Percentiles rank a stretch among this genome's conserved stretches.
phyloP scores from a whole-genome alignment of 2,113 vertebrate genomes.

The Panurus biarmicus region DNA sequence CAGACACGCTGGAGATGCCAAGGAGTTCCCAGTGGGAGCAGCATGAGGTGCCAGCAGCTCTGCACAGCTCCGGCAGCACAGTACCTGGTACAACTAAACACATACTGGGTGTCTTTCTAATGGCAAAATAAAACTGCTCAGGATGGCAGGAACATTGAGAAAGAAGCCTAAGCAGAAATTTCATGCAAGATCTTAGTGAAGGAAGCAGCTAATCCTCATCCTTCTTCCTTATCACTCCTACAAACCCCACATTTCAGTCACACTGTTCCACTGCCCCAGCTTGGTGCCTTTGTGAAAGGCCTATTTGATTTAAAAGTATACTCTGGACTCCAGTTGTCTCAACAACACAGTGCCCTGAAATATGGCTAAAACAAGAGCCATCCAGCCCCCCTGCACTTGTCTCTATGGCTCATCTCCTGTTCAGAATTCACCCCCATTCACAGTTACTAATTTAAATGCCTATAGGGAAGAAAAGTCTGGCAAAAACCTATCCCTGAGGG shows the following conservation, averaged over 20 bases:
- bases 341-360: not conserved
- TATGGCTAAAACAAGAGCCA: not conserved
- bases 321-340: not conserved
- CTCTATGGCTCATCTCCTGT: not conserved
- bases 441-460: not conserved
- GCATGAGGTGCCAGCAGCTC: not conserved
- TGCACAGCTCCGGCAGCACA: not conserved
- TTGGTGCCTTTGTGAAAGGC: not conserved
- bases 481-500: accelerated
- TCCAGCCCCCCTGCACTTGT: not conserved
- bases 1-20: accelerated
- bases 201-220: not conserved
- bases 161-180: not conserved
- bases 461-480: not conserved
- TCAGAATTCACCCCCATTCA: not conserved
- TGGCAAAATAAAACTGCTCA: not conserved
- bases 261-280: not conserved
- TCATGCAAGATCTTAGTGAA: accelerated
- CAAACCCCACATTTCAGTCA: not conserved
- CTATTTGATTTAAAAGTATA: not conserved
- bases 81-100: not conserved
- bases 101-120: not conserved
- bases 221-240: not conserved
- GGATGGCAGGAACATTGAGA: not conserved
- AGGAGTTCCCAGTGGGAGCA: not conserved